These are phyloP conservation scores for Drosophila cognata DNA, from an alignment of 2,888 invertebrate genomes.

Conservation along the genomic window DNA sequence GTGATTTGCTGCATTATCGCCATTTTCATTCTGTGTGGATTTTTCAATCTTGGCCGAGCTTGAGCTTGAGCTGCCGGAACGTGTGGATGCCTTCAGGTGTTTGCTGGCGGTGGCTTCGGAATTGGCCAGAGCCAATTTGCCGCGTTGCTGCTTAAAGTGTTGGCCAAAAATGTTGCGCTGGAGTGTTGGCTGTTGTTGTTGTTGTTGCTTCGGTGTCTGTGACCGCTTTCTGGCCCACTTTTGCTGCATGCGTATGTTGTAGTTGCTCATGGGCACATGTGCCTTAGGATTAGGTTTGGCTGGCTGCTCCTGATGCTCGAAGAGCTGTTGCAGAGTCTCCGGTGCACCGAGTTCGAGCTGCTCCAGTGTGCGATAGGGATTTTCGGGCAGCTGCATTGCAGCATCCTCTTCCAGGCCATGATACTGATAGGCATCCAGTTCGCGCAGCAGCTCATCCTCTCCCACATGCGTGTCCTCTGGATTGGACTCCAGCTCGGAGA, in stretches of 20 bases:
- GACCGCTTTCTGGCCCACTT: slow-evolving; percentile 82
- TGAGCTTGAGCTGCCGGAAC: slow-evolving; percentile 45
- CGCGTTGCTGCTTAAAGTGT: slow-evolving; percentile 74
- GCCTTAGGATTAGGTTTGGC: slow-evolving; percentile 51
- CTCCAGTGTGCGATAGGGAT: slow-evolving; percentile 76
- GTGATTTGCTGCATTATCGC: slow-evolving; percentile 7
- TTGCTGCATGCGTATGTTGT: slow-evolving; percentile 80
- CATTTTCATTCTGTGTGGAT: slow-evolving; percentile 27
- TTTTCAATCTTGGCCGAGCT: slow-evolving; percentile 44
- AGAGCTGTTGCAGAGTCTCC: slow-evolving; percentile 78
- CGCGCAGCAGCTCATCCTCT: slow-evolving; percentile 77
- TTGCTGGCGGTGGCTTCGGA: slow-evolving; percentile 81
- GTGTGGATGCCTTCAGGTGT: slow-evolving; percentile 61
- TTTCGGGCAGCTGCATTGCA: slow-evolving; percentile 52
- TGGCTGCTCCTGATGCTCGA: slow-evolving; percentile 74
- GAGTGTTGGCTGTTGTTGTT: slow-evolving; percentile 54
- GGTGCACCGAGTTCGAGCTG: slow-evolving; percentile 73
- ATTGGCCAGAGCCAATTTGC: slow-evolving; percentile 72
- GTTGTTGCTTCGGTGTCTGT: slow-evolving; percentile 59
- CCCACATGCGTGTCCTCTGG: slow-evolving; percentile 63
- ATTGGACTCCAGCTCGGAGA: slow-evolving; percentile 69
- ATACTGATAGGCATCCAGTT: slow-evolving; percentile 81
- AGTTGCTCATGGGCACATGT: slow-evolving; percentile 43
- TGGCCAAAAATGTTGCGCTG: slow-evolving; percentile 79
- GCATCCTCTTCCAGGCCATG: slow-evolving; percentile 72